Evolutionary conservation across 1,140 invertebrate species (phyloP).

Genomic region (Papilio helenus): DNA sequence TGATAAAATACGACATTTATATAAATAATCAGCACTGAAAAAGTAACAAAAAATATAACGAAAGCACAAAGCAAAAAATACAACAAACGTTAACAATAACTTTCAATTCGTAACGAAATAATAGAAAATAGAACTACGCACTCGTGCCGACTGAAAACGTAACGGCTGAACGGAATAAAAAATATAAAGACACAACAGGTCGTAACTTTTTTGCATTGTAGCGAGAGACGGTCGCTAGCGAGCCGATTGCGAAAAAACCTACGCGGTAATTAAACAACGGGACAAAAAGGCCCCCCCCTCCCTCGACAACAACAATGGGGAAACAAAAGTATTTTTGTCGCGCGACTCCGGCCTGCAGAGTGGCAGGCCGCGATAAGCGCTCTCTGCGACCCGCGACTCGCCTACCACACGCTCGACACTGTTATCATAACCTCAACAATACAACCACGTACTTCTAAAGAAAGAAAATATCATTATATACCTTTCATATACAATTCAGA

Average conservation of each 20-base stretch:
- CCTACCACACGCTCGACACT: slow-evolving; percentile 31
- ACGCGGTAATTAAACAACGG: slow-evolving; percentile 75
- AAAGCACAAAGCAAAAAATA: background rate
- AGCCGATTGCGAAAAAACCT: slow-evolving; percentile 61
- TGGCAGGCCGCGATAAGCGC: slow-evolving; percentile 62
- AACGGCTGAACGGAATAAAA: slow-evolving; percentile 36
- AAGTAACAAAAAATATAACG: background rate
- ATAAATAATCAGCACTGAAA: background rate
- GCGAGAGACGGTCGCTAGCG: slow-evolving; percentile 43
- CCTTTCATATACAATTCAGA: background rate
- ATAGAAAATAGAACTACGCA: slow-evolving; percentile 36
- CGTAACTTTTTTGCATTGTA: slow-evolving; percentile 46
- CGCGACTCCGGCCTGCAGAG: slow-evolving; percentile 60
- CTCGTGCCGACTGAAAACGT: slow-evolving; percentile 37
- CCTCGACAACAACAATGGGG: slow-evolving; percentile 62
- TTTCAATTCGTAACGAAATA: slow-evolving; percentile 44
- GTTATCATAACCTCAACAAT: slow-evolving; percentile 22
- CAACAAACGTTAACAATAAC: slow-evolving; percentile 36
- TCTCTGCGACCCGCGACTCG: slow-evolving; percentile 12
- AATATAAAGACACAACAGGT: slow-evolving; percentile 43
- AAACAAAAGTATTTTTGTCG: slow-evolving; percentile 77
- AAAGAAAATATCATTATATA: slow-evolving; percentile 14
- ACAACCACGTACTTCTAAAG: slow-evolving; percentile 27
- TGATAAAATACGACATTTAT: background rate
- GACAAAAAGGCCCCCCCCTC: slow-evolving; percentile 64